Evolutionary conservation across 1,140 invertebrate genomes (phyloP), one percentile per base, ranked within the genome.

Genomic region (Pachypeltis micranthus): DNA sequence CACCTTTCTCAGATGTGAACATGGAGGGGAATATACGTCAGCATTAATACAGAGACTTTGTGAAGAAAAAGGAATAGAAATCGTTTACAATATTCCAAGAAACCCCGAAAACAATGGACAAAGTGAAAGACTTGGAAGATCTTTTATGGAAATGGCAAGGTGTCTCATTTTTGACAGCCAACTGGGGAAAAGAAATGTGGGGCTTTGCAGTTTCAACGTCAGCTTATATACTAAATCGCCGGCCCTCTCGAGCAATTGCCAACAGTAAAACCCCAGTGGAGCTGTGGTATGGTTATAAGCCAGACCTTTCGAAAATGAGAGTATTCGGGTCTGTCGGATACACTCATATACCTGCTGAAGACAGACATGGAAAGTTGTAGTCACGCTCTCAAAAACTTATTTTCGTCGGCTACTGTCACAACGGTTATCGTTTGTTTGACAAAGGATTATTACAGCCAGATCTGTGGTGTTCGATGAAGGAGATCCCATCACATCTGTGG

Each of bases 251-350:
- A 39, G 31, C 31, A 39, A 16, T 39, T 39, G 31, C 31, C 31
- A 39, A 16, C 31, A 39, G 31, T 16, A 39, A 39, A 51, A 64
- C 63, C 1, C 64, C 62, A 39, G 65, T 66, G 12, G 34, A 21
- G 19, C 34, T 63, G 24, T 68, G 66, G 65, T 67, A 63, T 56
- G 54, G 58, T n/a, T 31, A 62, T 12, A 65, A 64, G 31, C 67
- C 67, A 51, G 62, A 65, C 61, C 34, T 68, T 7, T 59, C 61
- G 25, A 61, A 69, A 60, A 59, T 70, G 16, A 59, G 62, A 31
- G 55, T 67, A 44, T 68, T 70, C 61, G 67, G 66, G 26, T 62
- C 51, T 26, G 44, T 51, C 14, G 44, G 51, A 12, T 67, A 57
- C 62, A 27, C 55, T 16, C 51, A 59, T 2, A 54, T 67, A n/a